phyloP scores from a whole-genome alignment of 2,113 vertebrate genomes.

The Gallinago jamesoni region DNA sequence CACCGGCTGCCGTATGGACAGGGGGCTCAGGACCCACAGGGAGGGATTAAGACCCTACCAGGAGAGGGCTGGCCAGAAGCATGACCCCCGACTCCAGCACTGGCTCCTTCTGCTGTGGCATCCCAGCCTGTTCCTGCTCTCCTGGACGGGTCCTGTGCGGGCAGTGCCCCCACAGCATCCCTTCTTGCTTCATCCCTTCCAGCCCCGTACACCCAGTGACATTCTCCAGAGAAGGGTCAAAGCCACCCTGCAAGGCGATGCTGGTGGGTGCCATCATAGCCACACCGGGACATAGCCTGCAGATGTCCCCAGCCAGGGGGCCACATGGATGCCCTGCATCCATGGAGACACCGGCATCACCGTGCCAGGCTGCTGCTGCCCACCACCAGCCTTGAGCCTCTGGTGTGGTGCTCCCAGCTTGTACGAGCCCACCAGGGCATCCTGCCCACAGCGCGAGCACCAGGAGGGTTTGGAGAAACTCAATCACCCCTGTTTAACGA shows the following conservation, averaged over 20 bases:
- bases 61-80: not conserved
- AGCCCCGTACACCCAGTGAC: fast-evolving
- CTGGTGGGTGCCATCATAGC: not conserved
- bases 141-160: not conserved
- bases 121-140: not conserved
- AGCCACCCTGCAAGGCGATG: not conserved
- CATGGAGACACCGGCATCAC: fast-evolving
- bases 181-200: not conserved
- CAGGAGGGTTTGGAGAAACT: not conserved
- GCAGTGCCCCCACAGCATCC: not conserved
- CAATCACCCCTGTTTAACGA: fast-evolving
- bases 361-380: not conserved
- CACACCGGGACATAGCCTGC: fast-evolving
- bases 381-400: not conserved
- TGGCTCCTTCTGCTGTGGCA: fast-evolving
- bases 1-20: not conserved
- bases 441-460: not conserved
- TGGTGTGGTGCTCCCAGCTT: not conserved
- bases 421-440: fast-evolving
- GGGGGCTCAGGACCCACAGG: not conserved
- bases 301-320: not conserved
- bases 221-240: not conserved
- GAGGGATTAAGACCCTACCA: not conserved
- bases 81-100: not conserved
- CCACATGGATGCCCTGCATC: not conserved